Base-by-base conservation (phyloP, 2,888 invertebrate species). In the Noctua janthina region DNA sequence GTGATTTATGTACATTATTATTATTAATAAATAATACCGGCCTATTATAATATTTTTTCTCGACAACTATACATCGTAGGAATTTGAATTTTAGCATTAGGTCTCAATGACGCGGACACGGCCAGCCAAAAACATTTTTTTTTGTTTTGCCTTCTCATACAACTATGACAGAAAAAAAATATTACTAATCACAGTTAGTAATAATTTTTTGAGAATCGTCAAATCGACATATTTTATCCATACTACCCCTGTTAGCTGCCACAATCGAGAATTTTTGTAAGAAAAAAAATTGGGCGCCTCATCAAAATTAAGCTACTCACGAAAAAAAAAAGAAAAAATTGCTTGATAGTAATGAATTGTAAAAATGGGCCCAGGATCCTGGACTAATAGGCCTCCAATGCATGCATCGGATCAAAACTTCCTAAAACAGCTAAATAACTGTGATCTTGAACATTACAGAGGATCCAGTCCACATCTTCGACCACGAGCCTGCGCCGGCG, bases 401-500 rank as follows among this genome's bases (percentile, higher is more conserved):
- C 3, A n/a, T n/a, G n/a, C n/a, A 59, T n/a, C n/a, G 1, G 11
- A 5, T 4, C 59, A 13, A 35, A 17, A 35, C 17, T 35, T 64
- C 3, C 64, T 62, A 35, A 64, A 64, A 64, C 1, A 64, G 35
- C 17, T 17, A 64, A 64, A 64, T n/a, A 68, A 46, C n/a, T 17
- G 4, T 39, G 23, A n/a, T 46, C 8, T 29, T 46, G 35, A 66
- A 66, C 39, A 75, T 96, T 95, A 5, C 95, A 99, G 99, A 99
- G 95, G 99, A 99, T 96, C 98, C 99, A 64, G 98, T 99, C 0
- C 97, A 98, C 90, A 98, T 99, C 93, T 98, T 99, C 93, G 98
- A 98, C 90, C 98, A 99, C 93, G 98, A 98, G 91, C 98, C 98
- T 2, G 97, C 98, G 83, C 98, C 98, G 1, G 97, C 98, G 75